Evolutionary conservation across 2,797 vertebrate species (phyloP), one percentile per base, ranked within the genome.

Genomic region (Chloroceryle amazona): DNA sequence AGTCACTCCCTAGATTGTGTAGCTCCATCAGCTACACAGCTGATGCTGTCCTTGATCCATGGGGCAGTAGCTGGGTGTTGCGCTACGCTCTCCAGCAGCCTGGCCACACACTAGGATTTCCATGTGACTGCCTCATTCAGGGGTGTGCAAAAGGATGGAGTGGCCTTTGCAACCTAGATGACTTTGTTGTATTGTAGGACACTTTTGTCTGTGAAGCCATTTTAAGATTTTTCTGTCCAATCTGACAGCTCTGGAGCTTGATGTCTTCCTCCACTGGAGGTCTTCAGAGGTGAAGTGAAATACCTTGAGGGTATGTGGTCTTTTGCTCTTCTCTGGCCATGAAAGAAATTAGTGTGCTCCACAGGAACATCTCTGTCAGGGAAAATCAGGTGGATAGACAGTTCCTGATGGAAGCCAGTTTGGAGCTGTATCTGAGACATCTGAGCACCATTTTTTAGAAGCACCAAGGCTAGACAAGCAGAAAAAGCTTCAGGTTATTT

Each of bases 21-120:
- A 63, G 31, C 19, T n/a, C n/a, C n/a, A n/a, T n/a, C n/a, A n/a
- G n/a, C n/a, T n/a, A n/a, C n/a, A n/a, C n/a, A n/a, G n/a, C n/a
- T n/a, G n/a, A n/a, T n/a, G n/a, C n/a, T n/a, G n/a, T n/a, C n/a
- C n/a, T n/a, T n/a, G n/a, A 66, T 33, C 22, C 46, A 5, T n/a
- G 1, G 2, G 4, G 29, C 35, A 20, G 13, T 10, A 41, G 14
- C 0, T 28, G 7, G 13, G 1, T 42, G 13, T 60, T 66, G 31
- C 19, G 16, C 3, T 21, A 10, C 16, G 21, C 31, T 22, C 49
- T 47, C n/a, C 75, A 60, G 44, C 4, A 19, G 3, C 4, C 1
- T 65, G 74, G 28, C 42, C 70, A 42, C 37, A 44, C 28, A 8
- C 3, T 41, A 4, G 1, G 31, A 78, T 76, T 81, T 31, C 54